These are phyloP conservation scores for Mastigias papua DNA, from an alignment of 30 jellyfish, hydroid and myxozoan genomes.

Conservation along the genomic window DNA sequence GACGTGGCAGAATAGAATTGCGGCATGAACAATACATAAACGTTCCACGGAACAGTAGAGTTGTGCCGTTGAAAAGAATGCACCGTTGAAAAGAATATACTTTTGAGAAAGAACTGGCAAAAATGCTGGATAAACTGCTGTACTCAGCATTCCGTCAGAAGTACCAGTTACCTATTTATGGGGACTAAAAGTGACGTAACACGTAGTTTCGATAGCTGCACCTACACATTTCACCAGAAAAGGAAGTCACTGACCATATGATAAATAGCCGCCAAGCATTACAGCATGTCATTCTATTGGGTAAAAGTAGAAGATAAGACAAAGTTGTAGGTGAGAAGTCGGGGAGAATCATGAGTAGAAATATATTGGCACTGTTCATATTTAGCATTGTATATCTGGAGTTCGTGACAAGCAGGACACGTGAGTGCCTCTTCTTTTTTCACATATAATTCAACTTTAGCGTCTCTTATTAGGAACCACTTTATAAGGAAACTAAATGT, in stretches of 20 bases:
- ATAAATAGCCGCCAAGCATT: not conserved
- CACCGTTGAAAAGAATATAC: too few species aligned
- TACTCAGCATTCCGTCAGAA: too few species aligned
- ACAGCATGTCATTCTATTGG: too few species aligned
- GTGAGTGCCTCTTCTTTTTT: not conserved
- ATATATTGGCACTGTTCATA: not conserved
- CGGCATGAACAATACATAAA: too few species aligned
- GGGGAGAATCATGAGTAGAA: not conserved
- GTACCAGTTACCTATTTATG: too few species aligned
- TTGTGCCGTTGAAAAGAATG: too few species aligned
- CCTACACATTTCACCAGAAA: not conserved
- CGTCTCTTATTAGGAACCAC: not conserved
- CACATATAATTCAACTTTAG: not conserved
- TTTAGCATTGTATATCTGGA: not conserved
- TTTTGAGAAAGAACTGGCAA: too few species aligned
- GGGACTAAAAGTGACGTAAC: not conserved
- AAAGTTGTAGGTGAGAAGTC: not conserved
- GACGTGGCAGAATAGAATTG: too few species aligned
- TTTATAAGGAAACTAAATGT: not conserved
- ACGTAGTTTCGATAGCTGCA: not conserved
- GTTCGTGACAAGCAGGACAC: not conserved
- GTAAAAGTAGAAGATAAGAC: not conserved
- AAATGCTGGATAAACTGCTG: too few species aligned
- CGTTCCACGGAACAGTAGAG: too few species aligned
- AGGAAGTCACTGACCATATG: not conserved